A percentile compares a stretch with the other conserved stretches of the same genome.
Evolutionary conservation across 1,140 invertebrate genomes (phyloP).

Genomic region (Trigoniulus corallinus): DNA sequence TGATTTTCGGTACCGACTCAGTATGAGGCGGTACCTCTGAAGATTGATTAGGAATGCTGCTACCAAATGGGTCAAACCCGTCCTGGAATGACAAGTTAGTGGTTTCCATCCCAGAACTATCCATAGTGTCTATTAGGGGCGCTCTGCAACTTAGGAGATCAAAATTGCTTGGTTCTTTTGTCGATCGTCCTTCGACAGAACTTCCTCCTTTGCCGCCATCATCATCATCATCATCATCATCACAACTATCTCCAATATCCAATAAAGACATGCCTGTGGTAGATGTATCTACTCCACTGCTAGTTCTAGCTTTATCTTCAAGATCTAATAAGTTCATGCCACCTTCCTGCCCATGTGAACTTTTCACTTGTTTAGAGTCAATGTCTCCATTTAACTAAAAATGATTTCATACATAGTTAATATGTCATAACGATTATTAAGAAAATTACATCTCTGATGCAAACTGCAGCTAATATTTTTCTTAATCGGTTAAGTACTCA

Average conservation of each 20-base stretch:
- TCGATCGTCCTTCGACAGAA: constrained; percentile 28
- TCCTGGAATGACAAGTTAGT: constrained; percentile 4
- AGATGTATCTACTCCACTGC: too few relatives aligned
- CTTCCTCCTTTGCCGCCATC: background rate
- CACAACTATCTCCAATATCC: constrained; percentile 14
- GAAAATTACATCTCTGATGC: too few relatives aligned
- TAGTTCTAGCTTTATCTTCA: too few relatives aligned
- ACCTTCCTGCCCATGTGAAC: constrained; percentile 3
- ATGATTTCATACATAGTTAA: too few relatives aligned
- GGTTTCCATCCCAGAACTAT: too few relatives aligned
- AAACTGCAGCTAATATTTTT: too few relatives aligned
- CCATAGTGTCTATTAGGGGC: too few relatives aligned
- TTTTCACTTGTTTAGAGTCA: too few relatives aligned
- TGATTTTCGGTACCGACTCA: background rate
- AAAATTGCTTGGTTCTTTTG: constrained; percentile 27
- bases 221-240: constrained; percentile 37
- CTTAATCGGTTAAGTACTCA: too few relatives aligned
- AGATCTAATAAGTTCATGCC: constrained; percentile 18
- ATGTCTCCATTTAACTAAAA: too few relatives aligned
- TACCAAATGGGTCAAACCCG: background rate
- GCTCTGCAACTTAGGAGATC: constrained; percentile 38
- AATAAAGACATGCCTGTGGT: constrained; percentile 17
- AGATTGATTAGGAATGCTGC: background rate
- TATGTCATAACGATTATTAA: too few relatives aligned
- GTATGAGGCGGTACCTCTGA: background rate